Percentiles rank a stretch among this genome's conserved stretches.
These are phyloP conservation scores for Tor tambroides DNA, from an alignment of 2,113 vertebrate species.

Conservation along the genomic window DNA sequence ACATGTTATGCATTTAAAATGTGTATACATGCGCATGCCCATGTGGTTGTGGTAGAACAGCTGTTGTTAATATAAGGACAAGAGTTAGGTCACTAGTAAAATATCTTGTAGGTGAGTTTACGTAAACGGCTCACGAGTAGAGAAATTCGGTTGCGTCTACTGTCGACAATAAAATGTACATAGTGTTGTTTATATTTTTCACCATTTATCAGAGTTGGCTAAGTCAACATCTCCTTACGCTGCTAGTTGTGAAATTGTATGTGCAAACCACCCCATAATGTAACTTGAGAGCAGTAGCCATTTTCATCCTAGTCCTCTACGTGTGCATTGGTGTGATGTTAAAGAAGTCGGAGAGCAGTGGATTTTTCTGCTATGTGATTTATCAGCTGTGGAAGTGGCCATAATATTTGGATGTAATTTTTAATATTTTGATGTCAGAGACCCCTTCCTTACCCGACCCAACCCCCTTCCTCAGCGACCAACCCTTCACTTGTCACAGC, in stretches of 20 bases:
- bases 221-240: constrained; percentile 51
- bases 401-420: constrained; percentile 33
- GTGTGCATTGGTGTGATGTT: constrained; percentile 18
- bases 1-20: constrained; percentile 46
- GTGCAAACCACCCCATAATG: constrained; percentile 40
- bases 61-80: constrained; percentile 57
- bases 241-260: constrained; percentile 48
- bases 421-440: not conserved
- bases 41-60: constrained; percentile 53
- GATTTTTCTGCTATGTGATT: constrained; percentile 20
- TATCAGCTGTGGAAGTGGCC: constrained; percentile 24
- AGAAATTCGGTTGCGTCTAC: constrained; percentile 56
- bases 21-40: constrained; percentile 64
- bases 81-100: constrained; percentile 68
- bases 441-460: not conserved
- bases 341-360: constrained; percentile 13
- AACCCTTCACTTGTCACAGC: constrained; percentile 3
- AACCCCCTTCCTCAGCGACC: not conserved
- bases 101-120: constrained; percentile 72
- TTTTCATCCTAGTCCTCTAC: constrained; percentile 1
- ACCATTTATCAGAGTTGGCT: constrained; percentile 54
- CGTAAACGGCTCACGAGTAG: constrained; percentile 49
- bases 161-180: constrained; percentile 58
- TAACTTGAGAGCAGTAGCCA: not conserved
- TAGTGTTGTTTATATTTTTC: constrained; percentile 59